Evolutionary conservation across 2,888 invertebrate genomes (phyloP), one percentile per base, ranked within the genome.

Genomic region (Lasioglossum villosulum): DNA sequence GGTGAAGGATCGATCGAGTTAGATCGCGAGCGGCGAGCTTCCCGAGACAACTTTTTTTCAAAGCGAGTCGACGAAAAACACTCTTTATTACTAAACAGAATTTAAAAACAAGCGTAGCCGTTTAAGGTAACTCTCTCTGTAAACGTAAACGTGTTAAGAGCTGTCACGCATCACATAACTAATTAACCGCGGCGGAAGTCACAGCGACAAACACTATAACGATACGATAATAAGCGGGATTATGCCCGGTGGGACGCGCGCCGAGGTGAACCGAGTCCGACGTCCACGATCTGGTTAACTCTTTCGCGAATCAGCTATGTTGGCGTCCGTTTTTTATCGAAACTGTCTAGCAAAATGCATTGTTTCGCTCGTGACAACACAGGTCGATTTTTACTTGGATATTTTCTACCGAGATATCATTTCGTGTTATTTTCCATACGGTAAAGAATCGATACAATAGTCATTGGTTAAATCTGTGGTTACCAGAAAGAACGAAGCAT

Each of bases 61-160:
- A 59, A 77, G 74, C 73, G 78, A 86, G 56, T 63, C 52, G 63
- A 68, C 6, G 48, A 66, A 73, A 63, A 30, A 27, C 14, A 84
- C 78, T 79, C 77, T 84, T 76, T 81, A 81, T 79, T 82, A 84
- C 74, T 77, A 77, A 30, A 68, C 59, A 68, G 8, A 66, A 66
- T 19, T 37, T 12, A 78, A 76, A 39, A 39, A 68, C 73, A 76
- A 39, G 77, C 76, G 72, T 89, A 87, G 81, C 70, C 83, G 59
- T 82, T 66, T 86, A 77, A 84, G 86, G 63, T 79, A 42, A 80
- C 83, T 83, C 76, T 89, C 52, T 86, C 87, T 89, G 82, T 86
- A 88, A 63, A 37, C 59, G 83, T 86, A 88, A 59, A 37, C 52
- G 76, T 78, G 74, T n/a, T 82, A 87, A 89, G 81, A 78, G 74